Evolutionary conservation across 2,888 invertebrate species (phyloP).

Genomic region (Meteorus cinctellus): DNA sequence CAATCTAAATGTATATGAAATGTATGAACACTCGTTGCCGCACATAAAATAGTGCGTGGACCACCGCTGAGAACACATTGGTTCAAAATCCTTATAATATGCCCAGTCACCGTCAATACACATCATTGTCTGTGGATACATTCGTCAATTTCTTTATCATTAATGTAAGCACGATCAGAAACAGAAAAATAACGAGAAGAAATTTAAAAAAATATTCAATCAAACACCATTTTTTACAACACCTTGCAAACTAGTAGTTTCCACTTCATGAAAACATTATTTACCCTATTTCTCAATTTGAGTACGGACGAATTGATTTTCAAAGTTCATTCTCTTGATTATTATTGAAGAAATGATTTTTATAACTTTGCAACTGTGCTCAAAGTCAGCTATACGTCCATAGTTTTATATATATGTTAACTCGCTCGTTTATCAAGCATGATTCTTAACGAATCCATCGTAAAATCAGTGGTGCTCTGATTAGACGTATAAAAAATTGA

Average conservation of each 20-base stretch:
- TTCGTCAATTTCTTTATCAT: constrained; percentile 6
- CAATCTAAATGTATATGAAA: constrained; percentile 32
- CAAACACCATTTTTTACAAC: neutral
- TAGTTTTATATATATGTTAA: neutral
- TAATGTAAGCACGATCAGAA: neutral
- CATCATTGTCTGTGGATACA: constrained; percentile 13
- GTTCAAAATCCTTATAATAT: constrained; percentile 42
- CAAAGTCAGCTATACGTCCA: neutral
- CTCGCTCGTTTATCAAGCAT: neutral
- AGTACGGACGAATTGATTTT: neutral
- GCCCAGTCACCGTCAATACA: constrained; percentile 56
- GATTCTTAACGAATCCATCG: constrained; percentile 25
- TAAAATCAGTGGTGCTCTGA: neutral
- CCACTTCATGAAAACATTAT: neutral
- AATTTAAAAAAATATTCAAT: neutral
- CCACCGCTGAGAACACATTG: constrained; percentile 47
- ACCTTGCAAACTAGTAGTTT: neutral
- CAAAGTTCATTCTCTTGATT: no score
- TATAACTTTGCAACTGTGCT: no score
- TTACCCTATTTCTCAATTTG: neutral
- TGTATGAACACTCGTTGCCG: neutral
- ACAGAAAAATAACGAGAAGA: neutral
- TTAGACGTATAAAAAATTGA: neutral
- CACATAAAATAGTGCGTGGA: constrained; percentile 31
- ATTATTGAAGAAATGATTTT: no score